Conservation (phyloP, 2,113 vertebrate species). For the Microcebus tavaratra region DNA sequence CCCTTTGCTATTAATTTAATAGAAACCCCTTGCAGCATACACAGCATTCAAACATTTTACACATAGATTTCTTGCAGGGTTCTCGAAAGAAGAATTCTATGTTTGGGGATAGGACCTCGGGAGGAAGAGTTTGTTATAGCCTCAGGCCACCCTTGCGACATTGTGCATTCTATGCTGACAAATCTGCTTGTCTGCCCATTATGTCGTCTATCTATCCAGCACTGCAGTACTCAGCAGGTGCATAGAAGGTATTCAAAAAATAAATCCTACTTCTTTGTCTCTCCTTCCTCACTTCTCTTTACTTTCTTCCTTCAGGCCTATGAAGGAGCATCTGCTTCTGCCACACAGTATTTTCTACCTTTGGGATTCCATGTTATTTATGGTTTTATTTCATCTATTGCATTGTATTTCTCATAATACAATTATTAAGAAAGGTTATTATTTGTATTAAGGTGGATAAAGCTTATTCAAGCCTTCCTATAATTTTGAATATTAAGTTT, state of each 20-base stretch:
- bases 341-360: neutral
- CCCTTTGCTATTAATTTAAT: neutral
- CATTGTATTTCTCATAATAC: neutral
- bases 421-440: neutral
- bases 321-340: neutral
- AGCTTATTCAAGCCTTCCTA: neutral
- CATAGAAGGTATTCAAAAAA: neutral
- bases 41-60: neutral
- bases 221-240: neutral
- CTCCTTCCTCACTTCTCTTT: neutral
- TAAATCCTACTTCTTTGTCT: neutral
- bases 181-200: neutral
- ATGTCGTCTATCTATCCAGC: neutral
- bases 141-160: neutral
- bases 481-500: neutral
- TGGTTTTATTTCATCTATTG: slow-evolving; percentile 32
- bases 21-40: neutral
- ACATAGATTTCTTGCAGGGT: neutral
- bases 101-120: neutral
- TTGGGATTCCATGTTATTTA: neutral
- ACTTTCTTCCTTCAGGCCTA: neutral
- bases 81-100: slow-evolving; percentile 15
- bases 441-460: neutral
- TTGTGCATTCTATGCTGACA: neutral
- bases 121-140: neutral